Conservation (phyloP, 1,140 invertebrate species). For the Papilio dardanus region DNA sequence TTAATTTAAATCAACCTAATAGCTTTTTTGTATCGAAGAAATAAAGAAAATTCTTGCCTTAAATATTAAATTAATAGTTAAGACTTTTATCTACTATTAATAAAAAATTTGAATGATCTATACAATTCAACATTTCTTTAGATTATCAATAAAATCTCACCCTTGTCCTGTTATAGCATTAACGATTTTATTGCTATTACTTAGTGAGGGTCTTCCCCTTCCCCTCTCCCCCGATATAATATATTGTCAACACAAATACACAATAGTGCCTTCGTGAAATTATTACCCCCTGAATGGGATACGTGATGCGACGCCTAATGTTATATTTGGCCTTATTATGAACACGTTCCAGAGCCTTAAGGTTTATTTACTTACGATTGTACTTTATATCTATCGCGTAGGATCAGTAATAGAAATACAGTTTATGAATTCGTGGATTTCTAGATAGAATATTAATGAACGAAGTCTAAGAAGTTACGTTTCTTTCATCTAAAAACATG, state of each 20-base stretch:
- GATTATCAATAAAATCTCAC: constrained; percentile 20
- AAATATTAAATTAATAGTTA: neutral
- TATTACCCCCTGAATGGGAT: constrained; percentile 30
- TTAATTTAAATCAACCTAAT: too few relatives aligned
- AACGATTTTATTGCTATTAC: constrained; percentile 25
- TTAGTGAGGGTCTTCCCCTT: neutral
- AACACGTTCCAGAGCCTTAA: neutral
- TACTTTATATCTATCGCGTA: constrained; percentile 14
- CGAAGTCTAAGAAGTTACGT: neutral
- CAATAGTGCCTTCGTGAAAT: constrained; percentile 34
- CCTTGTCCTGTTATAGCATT: neutral
- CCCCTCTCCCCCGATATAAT: neutral
- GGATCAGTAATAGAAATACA: neutral
- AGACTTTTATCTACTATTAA: neutral
- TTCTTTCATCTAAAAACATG: neutral
- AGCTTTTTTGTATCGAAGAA: too few relatives aligned
- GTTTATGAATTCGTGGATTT: neutral
- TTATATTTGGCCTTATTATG: neutral
- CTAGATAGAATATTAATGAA: neutral
- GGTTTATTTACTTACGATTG: constrained; percentile 1
- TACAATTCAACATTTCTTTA: neutral
- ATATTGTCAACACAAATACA: constrained; percentile 32
- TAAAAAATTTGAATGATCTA: neutral
- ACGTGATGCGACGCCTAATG: constrained; percentile 16
- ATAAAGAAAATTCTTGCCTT: neutral